Evolutionary conservation across 1,140 invertebrate species (phyloP), one percentile per base, ranked within the genome.

Genomic region (Luehdorfia chinensis): DNA sequence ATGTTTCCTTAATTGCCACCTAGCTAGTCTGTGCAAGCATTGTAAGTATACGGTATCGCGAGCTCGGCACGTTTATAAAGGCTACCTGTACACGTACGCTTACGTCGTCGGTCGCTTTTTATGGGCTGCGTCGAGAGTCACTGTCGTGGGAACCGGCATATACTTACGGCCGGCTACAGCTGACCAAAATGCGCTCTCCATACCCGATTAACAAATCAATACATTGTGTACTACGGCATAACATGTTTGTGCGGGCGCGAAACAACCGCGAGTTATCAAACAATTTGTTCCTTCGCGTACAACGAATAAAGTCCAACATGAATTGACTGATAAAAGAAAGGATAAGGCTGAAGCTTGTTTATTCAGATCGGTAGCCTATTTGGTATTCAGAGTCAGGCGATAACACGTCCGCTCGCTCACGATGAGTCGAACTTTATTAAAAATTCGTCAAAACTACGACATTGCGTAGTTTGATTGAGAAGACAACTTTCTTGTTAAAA

Each of bases 191-290:
- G 83, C 79, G 81, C 70, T 81, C 81, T 77, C 85, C 77, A 84
- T 87, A 86, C 79, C 73, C 77, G 80, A 87, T 86, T 86, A 87
- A 85, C 85, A 87, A 87, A 88, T 87, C 84, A 80, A 87, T 85
- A 84, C 70, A 46, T 34, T 41, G 59, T 73, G 59, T 72, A 75
- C 61, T 71, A 73, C 69, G 58, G 63, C 62, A 54, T 33, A 68
- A 74, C 64, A 74, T 77, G 76, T 77, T 71, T 71, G 73, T 75
- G 67, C 69, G 52, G 45, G 56, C 57, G 68, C 66, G 59, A 67
- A 69, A 72, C 59, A 61, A 69, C 67, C 63, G 63, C 57, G 50
- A 46, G 48, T 71, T 61, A 60, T 59, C 64, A 50, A 62, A 65
- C 69, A 61, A 66, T 32, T 66, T 57, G 51, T 56, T 72, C 60